Evolutionary conservation across 2,113 vertebrate genomes (phyloP).

Genomic region (Lethenteron reissneri): DNA sequence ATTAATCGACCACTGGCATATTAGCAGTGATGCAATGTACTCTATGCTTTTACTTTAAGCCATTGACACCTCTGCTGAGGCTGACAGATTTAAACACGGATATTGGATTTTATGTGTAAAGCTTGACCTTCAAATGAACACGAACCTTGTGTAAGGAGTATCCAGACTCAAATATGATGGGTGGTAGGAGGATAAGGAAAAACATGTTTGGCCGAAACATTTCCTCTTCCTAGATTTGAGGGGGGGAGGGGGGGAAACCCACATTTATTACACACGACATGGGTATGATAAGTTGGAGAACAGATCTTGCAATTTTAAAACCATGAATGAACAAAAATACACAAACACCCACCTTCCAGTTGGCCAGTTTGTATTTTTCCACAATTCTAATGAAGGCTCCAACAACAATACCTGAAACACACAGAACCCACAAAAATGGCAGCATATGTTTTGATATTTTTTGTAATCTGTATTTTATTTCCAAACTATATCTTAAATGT

Average conservation of each 20-base stretch:
- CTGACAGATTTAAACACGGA: too few relatives aligned
- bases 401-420: slow-evolving; percentile 66
- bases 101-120: too few relatives aligned
- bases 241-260: slow-evolving; percentile 11
- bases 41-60: too few relatives aligned
- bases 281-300: not conserved
- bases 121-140: too few relatives aligned
- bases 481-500: too few relatives aligned
- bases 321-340: not conserved
- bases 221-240: slow-evolving; percentile 57
- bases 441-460: too few relatives aligned
- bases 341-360: slow-evolving; percentile 62
- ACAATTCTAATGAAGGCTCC: slow-evolving; percentile 95
- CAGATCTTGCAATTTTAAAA: not conserved
- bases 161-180: slow-evolving; percentile 96
- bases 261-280: not conserved
- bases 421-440: too few relatives aligned
- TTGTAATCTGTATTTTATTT: too few relatives aligned
- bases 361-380: slow-evolving; percentile 83
- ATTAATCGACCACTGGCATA: too few relatives aligned
- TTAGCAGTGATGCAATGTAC: too few relatives aligned
- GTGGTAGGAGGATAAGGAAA: slow-evolving; percentile 82
- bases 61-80: too few relatives aligned
- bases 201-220: slow-evolving; percentile 99
- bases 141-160: slow-evolving; percentile 78